phyloP scores from a whole-genome alignment of 92 coral and sea anemone genomes.

The Plumapathes pennacea region DNA sequence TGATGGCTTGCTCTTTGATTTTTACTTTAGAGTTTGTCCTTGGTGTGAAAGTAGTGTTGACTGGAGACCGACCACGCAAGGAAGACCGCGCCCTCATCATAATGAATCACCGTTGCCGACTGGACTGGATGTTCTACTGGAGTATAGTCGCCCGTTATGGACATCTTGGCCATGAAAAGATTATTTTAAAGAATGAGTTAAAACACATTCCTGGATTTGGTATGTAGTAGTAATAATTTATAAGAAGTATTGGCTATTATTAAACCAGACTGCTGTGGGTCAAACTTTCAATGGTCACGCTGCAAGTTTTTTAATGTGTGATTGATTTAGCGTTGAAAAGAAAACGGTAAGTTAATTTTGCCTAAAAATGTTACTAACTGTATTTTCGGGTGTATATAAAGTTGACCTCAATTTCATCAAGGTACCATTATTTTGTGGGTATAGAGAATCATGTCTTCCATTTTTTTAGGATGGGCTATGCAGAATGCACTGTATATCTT shows the following conservation, averaged over 20 bases:
- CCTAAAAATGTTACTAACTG: no score
- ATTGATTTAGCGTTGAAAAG: no score
- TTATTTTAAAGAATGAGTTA: slow-evolving; percentile 85
- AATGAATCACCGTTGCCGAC: slow-evolving; percentile 95
- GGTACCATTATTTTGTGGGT: no score
- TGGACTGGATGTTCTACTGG: slow-evolving; percentile 99
- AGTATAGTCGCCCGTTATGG: slow-evolving; percentile 81
- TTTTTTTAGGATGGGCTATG: slow-evolving; percentile 95
- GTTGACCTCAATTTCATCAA: no score
- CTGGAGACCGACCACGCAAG: slow-evolving; percentile 72
- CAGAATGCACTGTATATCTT: slow-evolving; percentile 88
- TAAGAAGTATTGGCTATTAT: no score
- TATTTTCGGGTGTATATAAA: no score
- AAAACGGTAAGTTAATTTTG: no score
- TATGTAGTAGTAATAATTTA: not conserved
- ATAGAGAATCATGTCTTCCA: not conserved
- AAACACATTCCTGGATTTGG: slow-evolving; percentile 95
- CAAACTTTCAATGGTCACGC: no score
- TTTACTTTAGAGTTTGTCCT: slow-evolving; percentile 66
- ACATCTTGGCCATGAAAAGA: slow-evolving; percentile 77
- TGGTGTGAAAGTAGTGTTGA: slow-evolving; percentile 69
- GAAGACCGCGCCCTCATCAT: slow-evolving; percentile 74
- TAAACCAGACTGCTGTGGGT: no score
- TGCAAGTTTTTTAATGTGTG: no score
- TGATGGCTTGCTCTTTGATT: not conserved